phyloP scores from a whole-genome alignment of 2,888 invertebrate species.

The Xylota segnis region DNA sequence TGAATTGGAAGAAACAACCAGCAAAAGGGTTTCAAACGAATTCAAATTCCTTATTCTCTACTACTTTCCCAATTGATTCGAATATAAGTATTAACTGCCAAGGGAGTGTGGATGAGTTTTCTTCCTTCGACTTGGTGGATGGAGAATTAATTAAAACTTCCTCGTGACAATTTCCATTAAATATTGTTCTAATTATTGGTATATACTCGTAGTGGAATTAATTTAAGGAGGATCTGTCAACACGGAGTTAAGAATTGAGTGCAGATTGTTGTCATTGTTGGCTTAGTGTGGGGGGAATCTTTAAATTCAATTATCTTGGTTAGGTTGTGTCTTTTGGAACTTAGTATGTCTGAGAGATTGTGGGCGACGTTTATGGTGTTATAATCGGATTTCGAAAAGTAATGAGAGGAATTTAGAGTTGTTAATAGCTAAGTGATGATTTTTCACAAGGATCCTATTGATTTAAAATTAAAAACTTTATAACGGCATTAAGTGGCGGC shows the following conservation, averaged over 20 bases:
- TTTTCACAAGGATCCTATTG: too few species aligned
- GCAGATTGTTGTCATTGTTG: conserved; percentile 16
- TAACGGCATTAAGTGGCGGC: too few species aligned
- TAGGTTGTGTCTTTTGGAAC: neutral
- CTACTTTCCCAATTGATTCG: neutral
- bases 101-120: neutral
- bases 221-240: conserved; percentile 67
- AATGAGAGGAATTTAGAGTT: too few species aligned
- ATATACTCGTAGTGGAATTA: conserved; percentile 56
- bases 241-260: conserved; percentile 30
- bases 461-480: too few species aligned
- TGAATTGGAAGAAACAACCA: conserved; percentile 33
- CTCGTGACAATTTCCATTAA: conserved; percentile 62
- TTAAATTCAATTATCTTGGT: conserved; percentile 24
- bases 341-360: neutral
- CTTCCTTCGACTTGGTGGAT: conserved; percentile 1
- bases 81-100: neutral
- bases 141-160: conserved; percentile 70
- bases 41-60: neutral
- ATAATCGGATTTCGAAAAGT: conserved; percentile 5
- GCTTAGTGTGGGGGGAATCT: conserved; percentile 7
- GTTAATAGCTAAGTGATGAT: too few species aligned
- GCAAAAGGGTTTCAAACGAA: conserved; percentile 27
- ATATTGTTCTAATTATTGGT: conserved; percentile 53
- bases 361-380: neutral